Evolutionary conservation across 2,888 invertebrate species (phyloP), one percentile per base, ranked within the genome.

Genomic region (Unio delphinus): DNA sequence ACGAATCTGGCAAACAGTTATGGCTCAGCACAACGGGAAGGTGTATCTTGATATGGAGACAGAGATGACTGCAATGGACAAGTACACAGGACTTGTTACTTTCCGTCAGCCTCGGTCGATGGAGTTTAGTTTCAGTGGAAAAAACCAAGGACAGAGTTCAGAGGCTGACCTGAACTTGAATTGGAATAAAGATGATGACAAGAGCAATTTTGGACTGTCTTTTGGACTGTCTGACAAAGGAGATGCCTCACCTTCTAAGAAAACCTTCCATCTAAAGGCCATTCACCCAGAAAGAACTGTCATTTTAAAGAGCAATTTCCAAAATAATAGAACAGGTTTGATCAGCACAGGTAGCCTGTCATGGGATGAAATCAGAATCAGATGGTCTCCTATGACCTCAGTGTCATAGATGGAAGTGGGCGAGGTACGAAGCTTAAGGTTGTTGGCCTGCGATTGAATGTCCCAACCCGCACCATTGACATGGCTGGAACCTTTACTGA

Each of bases 141-240:
- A 66, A 23, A 74, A 77, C 55, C 72, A 75, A 55, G 75, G 69
- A 4, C 76, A 81, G 26, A 75, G 73, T 30, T 74, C 81, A 58
- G 76, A 75, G 57, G 82, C 75, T 15, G 80, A 82, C 55, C 54
- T 83, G 11, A 72, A 72, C 28, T 65, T 87, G 23, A 85, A 88
- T 77, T 89, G 88, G 89, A 80, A 88, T 76, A 82, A 84, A 34
- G 59, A 67, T 26, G 71, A 80, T 20, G 64, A 72, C 3, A 75
- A 79, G 64, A 82, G 81, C 65, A 78, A 75, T 54, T 68, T 83
- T 55, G 69, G 79, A 28, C 23, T 84, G 28, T 79, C 81, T 66
- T 68, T 85, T 56, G 79, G n/a, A n/a, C n/a, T n/a, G n/a, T n/a
- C n/a, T n/a, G n/a, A 88, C 55, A 72, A 74, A 34, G 78, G 76